Evolutionary conservation across 2,888 invertebrate species (phyloP), one percentile per base, ranked within the genome.

Genomic region (Caenorhabditis sp.): DNA sequence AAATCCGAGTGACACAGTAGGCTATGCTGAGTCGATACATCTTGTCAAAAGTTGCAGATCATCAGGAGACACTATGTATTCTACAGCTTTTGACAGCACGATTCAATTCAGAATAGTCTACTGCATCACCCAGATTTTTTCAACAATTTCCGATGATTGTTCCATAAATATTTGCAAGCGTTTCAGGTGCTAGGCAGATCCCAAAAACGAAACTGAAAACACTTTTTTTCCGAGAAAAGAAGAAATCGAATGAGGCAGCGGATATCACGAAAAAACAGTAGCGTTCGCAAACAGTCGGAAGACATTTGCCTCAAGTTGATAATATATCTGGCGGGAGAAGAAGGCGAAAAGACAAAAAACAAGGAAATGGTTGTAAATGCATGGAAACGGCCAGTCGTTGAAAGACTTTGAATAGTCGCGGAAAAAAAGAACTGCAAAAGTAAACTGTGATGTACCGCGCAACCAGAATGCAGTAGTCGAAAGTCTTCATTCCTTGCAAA

Each of bases 251-350:
- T 53, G 53, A 70, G 39, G 56, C 66, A 59, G 20, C 4, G 2
- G 35, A 59, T 15, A 62, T 30, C 15, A 45, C n/a, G 41, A 50
- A 24, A 56, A 68, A 59, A 65, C 65, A 55, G 55, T 35, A 48
- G 58, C 56, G 50, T 68, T 43, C 41, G 56, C 59, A 59, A 70
- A 70, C 70, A 43, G 70, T 70, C 68, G 37, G 52, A 58, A 58
- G 59, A 68, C 68, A 59, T 68, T 68, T 59, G 58, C 68, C 52
- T 68, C 70, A 59, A 70, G 37, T 70, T 70, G 70, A 39, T 53
- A 39, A 70, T 70, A 43, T 53, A 59, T 56, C 37, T 15, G 52
- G 58, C 59, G 52, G 39, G 48, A 46, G 11, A 46, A 55, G 11
- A 46, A 55, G 35, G 24, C 8, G 53, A 68, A 45, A 50, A 2